A percentile compares a stretch with the other conserved stretches of the same genome.
These are phyloP conservation scores for Plagodis dolabraria DNA, from an alignment of 2,888 invertebrate genomes.

Conservation along the genomic window DNA sequence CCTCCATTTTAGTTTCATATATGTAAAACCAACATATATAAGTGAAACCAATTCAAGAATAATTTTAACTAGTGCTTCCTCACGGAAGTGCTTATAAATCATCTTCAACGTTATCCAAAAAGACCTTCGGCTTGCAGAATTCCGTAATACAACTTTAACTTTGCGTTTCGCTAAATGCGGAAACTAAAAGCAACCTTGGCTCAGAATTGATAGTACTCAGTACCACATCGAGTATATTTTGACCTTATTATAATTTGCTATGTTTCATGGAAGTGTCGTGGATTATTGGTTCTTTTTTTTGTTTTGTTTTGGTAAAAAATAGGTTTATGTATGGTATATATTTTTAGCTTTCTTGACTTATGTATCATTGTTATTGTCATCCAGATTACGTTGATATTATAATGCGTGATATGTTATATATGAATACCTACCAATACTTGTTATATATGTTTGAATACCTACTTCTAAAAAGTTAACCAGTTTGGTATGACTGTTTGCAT, in stretches of 20 bases:
- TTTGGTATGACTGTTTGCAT: too few species aligned
- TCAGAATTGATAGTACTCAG: slow-evolving; percentile 26
- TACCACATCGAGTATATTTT: slow-evolving; percentile 7
- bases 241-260: slow-evolving; percentile 21
- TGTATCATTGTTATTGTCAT: too few species aligned
- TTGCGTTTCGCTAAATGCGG: slow-evolving; percentile 37
- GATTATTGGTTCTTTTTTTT: slow-evolving; percentile 6
- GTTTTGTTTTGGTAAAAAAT: too few species aligned
- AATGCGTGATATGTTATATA: too few species aligned
- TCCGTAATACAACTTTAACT: slow-evolving; percentile 57
- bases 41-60: slow-evolving; percentile 1
- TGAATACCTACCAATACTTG: too few species aligned
- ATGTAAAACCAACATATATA: background rate
- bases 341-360: too few species aligned
- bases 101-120: slow-evolving; percentile 63
- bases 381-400: too few species aligned
- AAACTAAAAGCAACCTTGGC: slow-evolving; percentile 29
- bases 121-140: slow-evolving; percentile 64
- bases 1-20: background rate
- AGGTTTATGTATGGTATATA: too few species aligned
- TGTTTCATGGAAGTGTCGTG: slow-evolving; percentile 14
- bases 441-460: too few species aligned
- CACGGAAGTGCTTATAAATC: slow-evolving; percentile 73
- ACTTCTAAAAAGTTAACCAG: too few species aligned
- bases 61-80: slow-evolving; percentile 47